Evolutionary conservation across 2,113 vertebrate species (phyloP).

Genomic region (Lepidiolamprologus cunningtoni): DNA sequence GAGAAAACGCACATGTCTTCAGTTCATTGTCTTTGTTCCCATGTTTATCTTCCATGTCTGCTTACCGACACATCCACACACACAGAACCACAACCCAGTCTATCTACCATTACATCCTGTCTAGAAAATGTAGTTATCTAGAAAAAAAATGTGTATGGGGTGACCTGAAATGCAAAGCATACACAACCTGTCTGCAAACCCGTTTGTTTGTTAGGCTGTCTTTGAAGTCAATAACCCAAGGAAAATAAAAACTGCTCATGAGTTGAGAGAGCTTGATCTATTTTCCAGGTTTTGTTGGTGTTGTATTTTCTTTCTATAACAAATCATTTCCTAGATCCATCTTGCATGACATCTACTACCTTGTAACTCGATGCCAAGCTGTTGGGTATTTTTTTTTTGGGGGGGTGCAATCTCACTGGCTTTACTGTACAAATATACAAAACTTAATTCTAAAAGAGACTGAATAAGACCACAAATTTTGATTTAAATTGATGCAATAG

Average conservation of each 20-base stretch:
- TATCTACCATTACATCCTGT: neutral
- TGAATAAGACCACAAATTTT: neutral
- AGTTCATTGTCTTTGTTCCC: neutral
- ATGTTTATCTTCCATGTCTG: neutral
- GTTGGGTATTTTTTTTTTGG: neutral
- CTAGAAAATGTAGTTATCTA: neutral
- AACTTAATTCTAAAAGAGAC: neutral
- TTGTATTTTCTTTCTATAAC: neutral
- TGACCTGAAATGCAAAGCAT: neutral
- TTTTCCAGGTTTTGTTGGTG: neutral
- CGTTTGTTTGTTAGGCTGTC: neutral
- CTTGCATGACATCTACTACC: neutral
- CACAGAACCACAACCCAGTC: neutral
- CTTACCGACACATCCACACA: neutral
- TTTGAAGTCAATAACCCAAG: neutral
- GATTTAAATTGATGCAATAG: neutral
- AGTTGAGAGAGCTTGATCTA: neutral
- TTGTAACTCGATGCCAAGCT: accelerated
- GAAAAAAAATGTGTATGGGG: neutral
- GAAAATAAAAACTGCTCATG: neutral
- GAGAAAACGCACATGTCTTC: accelerated
- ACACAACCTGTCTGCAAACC: neutral
- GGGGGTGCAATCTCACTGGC: accelerated
- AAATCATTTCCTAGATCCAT: neutral
- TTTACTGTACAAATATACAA: neutral